Percentiles rank a stretch among this genome's conserved stretches.
Evolutionary conservation across 2,797 vertebrate genomes (phyloP).

Genomic region (Australoheros facetus): DNA sequence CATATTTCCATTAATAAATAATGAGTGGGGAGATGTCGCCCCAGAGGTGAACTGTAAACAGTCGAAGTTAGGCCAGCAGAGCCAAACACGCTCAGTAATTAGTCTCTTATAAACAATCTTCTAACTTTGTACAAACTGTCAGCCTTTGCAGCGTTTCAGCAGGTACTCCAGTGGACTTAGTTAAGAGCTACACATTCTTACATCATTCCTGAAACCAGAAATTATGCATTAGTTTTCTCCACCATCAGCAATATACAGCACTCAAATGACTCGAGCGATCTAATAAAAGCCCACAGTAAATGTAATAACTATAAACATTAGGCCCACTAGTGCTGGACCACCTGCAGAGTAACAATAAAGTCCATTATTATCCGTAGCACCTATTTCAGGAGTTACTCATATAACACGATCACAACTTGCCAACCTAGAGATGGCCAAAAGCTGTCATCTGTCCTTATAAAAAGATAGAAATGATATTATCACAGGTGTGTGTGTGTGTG

Average conservation of each 20-base stretch:
- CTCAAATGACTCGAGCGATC: neutral
- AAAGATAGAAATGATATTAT: neutral
- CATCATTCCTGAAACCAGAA: neutral
- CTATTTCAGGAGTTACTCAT: neutral
- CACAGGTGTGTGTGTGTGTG: neutral
- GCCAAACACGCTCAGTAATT: neutral
- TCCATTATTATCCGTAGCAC: neutral
- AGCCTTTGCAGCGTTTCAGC: neutral
- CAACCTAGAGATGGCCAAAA: neutral
- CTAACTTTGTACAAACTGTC: conserved; percentile 5
- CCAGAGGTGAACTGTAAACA: conserved; percentile 60
- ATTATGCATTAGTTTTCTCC: neutral
- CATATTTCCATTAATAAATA: conserved; percentile 64
- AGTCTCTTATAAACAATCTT: conserved; percentile 17
- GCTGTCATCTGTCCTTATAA: conserved; percentile 1
- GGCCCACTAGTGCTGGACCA: conserved; percentile 8
- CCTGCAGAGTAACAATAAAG: conserved; percentile 28
- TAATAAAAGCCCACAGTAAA: conserved; percentile 3
- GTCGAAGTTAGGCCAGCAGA: conserved; percentile 11
- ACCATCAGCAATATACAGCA: neutral
- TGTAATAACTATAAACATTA: conserved; percentile 1
- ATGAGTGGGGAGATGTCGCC: conserved; percentile 46
- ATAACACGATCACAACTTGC: conserved; percentile 8
- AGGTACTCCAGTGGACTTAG: neutral
- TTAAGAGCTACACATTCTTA: neutral